Evolutionary conservation across 2,888 invertebrate species (phyloP).

Genomic region (Arge pagana): DNA sequence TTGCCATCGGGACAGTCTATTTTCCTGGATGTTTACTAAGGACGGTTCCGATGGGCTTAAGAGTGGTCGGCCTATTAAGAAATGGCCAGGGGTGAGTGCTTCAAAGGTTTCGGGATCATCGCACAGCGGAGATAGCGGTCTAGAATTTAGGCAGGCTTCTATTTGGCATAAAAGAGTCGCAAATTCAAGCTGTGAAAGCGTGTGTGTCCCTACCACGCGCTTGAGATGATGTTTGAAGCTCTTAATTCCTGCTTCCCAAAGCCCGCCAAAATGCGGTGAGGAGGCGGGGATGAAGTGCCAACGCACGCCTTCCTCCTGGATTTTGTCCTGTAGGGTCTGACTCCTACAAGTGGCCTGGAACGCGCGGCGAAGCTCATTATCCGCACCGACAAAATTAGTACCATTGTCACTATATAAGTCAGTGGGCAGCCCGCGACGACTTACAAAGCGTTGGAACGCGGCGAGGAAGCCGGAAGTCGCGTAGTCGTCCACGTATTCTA

Average conservation of each 20-base stretch:
- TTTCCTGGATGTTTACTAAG: constrained; percentile 23
- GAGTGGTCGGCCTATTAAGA: constrained; percentile 26
- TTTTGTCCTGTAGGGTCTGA: neutral
- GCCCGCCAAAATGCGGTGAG: constrained; percentile 20
- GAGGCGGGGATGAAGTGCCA: constrained; percentile 22
- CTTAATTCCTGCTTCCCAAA: constrained; percentile 31
- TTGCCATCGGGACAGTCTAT: constrained; percentile 33
- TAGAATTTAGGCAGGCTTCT: constrained; percentile 31
- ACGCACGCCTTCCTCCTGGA: neutral
- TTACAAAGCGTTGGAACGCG: constrained; percentile 17
- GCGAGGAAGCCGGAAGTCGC: constrained; percentile 20
- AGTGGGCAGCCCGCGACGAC: constrained; percentile 8
- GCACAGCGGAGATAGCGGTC: constrained; percentile 22
- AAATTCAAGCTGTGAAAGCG: constrained; percentile 35
- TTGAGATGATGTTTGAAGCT: constrained; percentile 36
- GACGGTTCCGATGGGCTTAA: constrained; percentile 29
- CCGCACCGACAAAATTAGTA: constrained; percentile 17
- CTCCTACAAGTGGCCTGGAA: neutral
- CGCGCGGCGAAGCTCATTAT: neutral
- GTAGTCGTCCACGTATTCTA: constrained; percentile 17
- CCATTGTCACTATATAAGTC: constrained; percentile 22
- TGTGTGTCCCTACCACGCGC: constrained; percentile 29
- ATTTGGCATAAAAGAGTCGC: constrained; percentile 25
- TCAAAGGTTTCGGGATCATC: constrained; percentile 26
- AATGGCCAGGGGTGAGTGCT: constrained; percentile 33